These are phyloP conservation scores for Dendroctonus valens DNA, from an alignment of 1,140 invertebrate species.

Conservation along the genomic window DNA sequence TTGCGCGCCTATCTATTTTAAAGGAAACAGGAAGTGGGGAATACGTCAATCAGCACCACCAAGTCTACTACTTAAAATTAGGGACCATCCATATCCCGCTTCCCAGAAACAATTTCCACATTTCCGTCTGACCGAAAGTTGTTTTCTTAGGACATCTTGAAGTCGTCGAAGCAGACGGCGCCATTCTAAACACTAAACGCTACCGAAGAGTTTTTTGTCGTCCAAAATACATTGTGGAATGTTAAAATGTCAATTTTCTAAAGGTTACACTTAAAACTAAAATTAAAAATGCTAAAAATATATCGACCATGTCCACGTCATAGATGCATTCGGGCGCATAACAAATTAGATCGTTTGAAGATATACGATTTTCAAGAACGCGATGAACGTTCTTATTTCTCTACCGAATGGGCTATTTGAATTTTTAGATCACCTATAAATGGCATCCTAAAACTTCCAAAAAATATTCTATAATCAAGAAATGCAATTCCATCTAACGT, in stretches of 20 bases:
- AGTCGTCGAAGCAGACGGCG: conserved; percentile 10
- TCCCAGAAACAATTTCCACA: conserved; percentile 7
- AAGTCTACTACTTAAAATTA: too few relatives aligned
- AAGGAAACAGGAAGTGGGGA: too few relatives aligned
- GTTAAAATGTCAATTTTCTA: conserved; percentile 28
- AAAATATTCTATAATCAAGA: too few relatives aligned
- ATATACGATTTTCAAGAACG: too few relatives aligned
- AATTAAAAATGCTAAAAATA: conserved; percentile 32
- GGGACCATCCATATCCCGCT: not conserved
- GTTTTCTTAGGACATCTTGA: conserved; percentile 3
- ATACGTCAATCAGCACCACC: too few relatives aligned
- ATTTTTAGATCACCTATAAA: too few relatives aligned
- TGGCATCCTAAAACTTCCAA: too few relatives aligned
- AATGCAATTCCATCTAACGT: too few relatives aligned
- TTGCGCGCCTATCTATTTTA: too few relatives aligned
- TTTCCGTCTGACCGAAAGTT: conserved; percentile 2
- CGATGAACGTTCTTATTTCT: too few relatives aligned
- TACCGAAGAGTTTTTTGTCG: not conserved
- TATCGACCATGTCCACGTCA: not conserved
- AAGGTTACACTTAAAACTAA: conserved; percentile 26
- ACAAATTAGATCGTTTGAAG: too few relatives aligned
- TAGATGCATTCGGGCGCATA: not conserved
- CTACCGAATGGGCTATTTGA: too few relatives aligned
- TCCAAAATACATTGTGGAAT: conserved; percentile 8
- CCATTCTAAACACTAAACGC: conserved; percentile 10